Evolutionary conservation across 2,888 invertebrate species (phyloP).

Genomic region (Bugulina stolonifera): DNA sequence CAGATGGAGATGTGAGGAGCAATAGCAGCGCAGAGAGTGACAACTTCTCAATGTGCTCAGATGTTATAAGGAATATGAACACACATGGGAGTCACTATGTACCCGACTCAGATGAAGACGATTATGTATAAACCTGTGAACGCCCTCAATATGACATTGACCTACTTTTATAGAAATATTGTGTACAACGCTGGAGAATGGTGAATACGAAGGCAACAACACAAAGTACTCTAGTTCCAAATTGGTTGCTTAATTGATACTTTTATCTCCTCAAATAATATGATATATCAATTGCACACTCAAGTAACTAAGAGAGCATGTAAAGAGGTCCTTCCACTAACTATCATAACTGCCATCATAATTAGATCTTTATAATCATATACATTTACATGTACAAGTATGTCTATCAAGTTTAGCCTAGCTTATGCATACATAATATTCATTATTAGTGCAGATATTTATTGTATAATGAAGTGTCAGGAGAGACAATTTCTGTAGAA

Average conservation of each 20-base stretch:
- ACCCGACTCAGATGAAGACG: slow-evolving; percentile 1
- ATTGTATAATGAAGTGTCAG: too few relatives aligned
- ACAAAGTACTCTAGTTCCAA: too few relatives aligned
- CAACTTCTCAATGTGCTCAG: slow-evolving; percentile 24
- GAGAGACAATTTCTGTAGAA: too few relatives aligned
- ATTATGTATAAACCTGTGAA: slow-evolving; percentile 4
- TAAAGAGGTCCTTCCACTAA: too few relatives aligned
- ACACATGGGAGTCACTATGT: neutral
- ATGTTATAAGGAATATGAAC: slow-evolving; percentile 20
- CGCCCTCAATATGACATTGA: neutral
- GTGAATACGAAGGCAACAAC: neutral
- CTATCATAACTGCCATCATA: too few relatives aligned
- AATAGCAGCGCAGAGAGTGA: slow-evolving; percentile 4
- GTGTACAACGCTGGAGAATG: neutral
- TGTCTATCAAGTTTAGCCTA: too few relatives aligned
- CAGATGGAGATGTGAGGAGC: neutral
- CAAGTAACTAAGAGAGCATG: too few relatives aligned
- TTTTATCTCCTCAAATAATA: neutral
- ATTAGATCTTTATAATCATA: too few relatives aligned
- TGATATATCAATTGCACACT: neutral
- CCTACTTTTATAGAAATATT: neutral
- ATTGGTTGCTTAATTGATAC: neutral
- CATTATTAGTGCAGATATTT: too few relatives aligned
- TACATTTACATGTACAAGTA: too few relatives aligned
- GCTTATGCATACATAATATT: too few relatives aligned